Evolutionary conservation across 2,113 vertebrate species (phyloP).

Genomic region (Regulus satrapa): DNA sequence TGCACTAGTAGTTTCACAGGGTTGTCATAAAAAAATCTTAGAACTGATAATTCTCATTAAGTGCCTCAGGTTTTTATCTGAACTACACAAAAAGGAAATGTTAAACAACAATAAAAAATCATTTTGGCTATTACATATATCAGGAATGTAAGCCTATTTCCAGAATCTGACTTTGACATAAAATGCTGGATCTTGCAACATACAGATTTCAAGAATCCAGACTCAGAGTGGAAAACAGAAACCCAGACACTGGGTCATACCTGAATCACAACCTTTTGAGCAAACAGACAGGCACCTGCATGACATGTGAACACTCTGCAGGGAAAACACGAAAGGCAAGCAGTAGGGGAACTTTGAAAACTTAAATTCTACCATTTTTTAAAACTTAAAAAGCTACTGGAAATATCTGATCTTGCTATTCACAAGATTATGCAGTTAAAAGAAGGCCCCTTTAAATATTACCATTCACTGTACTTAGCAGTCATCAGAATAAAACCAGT

Average conservation of each 20-base stretch:
- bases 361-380: not conserved
- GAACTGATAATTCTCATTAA: not conserved
- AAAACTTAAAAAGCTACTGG: not conserved
- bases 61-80: not conserved
- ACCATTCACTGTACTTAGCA: not conserved
- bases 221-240: not conserved
- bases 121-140: not conserved
- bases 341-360: not conserved
- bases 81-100: not conserved
- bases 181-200: not conserved
- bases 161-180: not conserved
- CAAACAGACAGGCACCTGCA: not conserved
- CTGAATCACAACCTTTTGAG: not conserved
- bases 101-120: not conserved
- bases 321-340: not conserved
- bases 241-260: not conserved
- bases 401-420: not conserved
- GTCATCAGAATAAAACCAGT: not conserved
- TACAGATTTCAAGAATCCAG: not conserved
- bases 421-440: not conserved
- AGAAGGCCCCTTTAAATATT: not conserved
- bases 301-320: not conserved
- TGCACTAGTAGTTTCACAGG: not conserved
- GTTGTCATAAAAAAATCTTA: not conserved
- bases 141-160: not conserved